Base-by-base conservation (phyloP, 35 echinoderm and acorn worm genomes). In the Heliocidaris erythrogramma region DNA sequence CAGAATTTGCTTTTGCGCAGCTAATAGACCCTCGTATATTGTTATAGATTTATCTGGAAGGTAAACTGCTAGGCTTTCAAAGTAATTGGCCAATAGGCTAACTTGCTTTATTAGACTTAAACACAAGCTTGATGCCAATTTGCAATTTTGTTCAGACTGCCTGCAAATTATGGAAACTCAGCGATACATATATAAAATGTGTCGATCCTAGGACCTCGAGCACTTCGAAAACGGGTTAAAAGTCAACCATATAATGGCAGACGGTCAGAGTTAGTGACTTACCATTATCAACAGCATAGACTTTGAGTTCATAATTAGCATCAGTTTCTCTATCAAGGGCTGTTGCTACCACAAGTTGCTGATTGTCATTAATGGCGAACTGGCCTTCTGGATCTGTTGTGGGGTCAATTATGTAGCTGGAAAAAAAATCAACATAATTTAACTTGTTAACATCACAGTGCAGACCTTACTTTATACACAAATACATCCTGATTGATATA, bases 241-340 rank as follows among this genome's bases (percentile, higher is more conserved):
- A 42, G 35, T 42, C 35, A 42, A 42, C 35, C 35, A 42, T 42
- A 42, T 1, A 42, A 42, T 42, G 3, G 61, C 61, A 71, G 17
- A 27, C 5, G 4, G 7, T 78, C 17, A 78, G 8, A n/a, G 65
- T n/a, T 6, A 78, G 18, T 2, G 52, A 88, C 95, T 52, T 96
- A 97, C 98, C 98, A 48, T 92, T 78, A 84, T 99, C 98, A 24
- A 95, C 95, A 27, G 98, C 98, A 88, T 94, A 65, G 47, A 99
- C 61, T 27, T 50, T 94, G 27, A 99, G 35, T 5, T 48, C 61
- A 42, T 99, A 97, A 13, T 12, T 78, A 6, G 86, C 93, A 5
- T 91, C 35, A 0, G 95, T 99, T 60, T 99, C 98, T 94, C 98
- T 93, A 93, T 99, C 98, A 31, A 99, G 90, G 16, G 85, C 52